Percentiles rank a stretch among this genome's conserved stretches.
Evolutionary conservation across 1,140 invertebrate species (phyloP).

Genomic region (Papilio polyxenes): DNA sequence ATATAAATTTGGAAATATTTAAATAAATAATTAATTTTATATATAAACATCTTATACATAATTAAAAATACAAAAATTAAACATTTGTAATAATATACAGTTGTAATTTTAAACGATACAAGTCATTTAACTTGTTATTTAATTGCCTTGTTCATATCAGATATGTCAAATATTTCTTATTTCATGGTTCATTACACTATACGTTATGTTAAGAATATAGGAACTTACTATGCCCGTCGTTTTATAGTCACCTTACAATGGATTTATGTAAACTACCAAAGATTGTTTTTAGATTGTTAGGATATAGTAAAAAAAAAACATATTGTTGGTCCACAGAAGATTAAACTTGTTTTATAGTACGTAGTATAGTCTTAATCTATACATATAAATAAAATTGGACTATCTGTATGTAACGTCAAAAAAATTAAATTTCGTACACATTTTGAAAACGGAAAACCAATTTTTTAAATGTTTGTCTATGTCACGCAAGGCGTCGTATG

Average conservation of each 20-base stretch:
- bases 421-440: too few species aligned
- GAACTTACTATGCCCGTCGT: background rate
- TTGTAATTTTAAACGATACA: background rate
- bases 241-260: background rate
- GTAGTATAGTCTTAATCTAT: too few species aligned
- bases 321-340: background rate
- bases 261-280: background rate
- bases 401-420: too few species aligned
- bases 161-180: background rate
- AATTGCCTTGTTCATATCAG: background rate
- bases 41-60: background rate
- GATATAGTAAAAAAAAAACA: background rate
- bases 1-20: constrained; percentile 6
- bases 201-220: background rate
- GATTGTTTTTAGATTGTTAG: background rate
- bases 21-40: background rate
- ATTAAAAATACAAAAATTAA: background rate
- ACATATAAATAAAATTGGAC: too few species aligned
- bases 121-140: background rate
- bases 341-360: too few species aligned
- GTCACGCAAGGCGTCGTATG: too few species aligned
- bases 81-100: background rate
- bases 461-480: too few species aligned
- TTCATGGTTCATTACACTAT: background rate
- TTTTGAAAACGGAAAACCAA: too few species aligned